Conservation (phyloP, 2,888 invertebrate genomes). For the Acleris laterana region DNA sequence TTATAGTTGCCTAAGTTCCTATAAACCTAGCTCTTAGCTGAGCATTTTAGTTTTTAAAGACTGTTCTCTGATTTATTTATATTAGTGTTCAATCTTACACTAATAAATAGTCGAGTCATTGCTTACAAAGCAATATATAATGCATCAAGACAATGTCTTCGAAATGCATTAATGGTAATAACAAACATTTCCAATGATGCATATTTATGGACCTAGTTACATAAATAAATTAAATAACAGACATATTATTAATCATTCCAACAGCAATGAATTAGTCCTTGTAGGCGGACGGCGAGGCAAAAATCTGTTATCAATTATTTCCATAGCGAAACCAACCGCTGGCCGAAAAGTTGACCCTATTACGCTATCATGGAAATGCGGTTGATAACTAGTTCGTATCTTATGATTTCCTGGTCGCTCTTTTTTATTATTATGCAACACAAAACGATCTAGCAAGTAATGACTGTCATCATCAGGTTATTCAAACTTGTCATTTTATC, state of each 20-base stretch:
- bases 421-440: constrained; percentile 21
- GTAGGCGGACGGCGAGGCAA: constrained; percentile 8
- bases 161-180: constrained; percentile 13
- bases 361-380: constrained; percentile 16
- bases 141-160: constrained; percentile 21
- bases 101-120: too few species aligned
- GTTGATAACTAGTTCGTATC: constrained; percentile 20
- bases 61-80: too few species aligned
- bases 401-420: constrained; percentile 4
- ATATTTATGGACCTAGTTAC: constrained; percentile 24
- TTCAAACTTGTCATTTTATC: constrained; percentile 21
- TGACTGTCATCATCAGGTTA: constrained; percentile 16
- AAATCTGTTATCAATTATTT: constrained; percentile 10
- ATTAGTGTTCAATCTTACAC: too few species aligned
- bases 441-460: constrained; percentile 12
- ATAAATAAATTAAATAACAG: constrained; percentile 15
- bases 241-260: constrained; percentile 11
- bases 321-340: constrained; percentile 8
- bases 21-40: too few species aligned
- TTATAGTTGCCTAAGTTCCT: too few species aligned
- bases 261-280: constrained; percentile 8
- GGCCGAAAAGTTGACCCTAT: constrained; percentile 25
- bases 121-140: constrained; percentile 1
- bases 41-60: too few species aligned
- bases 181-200: constrained; percentile 18